These are phyloP conservation scores for Aphodius sticticus DNA, from an alignment of 2,888 invertebrate genomes.

Conservation along the genomic window DNA sequence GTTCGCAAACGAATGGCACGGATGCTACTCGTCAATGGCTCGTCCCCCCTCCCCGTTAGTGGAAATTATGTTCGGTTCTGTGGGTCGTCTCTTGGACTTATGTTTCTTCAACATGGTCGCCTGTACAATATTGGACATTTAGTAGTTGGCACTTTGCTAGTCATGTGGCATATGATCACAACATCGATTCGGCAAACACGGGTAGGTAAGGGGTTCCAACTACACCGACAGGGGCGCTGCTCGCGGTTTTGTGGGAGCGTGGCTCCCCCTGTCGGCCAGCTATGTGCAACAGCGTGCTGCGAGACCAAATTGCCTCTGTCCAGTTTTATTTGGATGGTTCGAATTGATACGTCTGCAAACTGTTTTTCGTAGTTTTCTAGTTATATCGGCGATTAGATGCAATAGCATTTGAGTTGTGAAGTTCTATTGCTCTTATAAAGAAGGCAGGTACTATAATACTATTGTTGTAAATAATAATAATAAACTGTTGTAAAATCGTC, in stretches of 20 bases:
- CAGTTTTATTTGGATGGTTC: background rate
- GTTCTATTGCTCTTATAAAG: too few species aligned
- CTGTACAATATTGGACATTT: conserved; percentile 63
- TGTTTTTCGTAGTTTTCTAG: too few species aligned
- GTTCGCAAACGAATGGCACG: conserved; percentile 33
- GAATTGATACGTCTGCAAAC: too few species aligned
- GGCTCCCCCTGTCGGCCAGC: background rate
- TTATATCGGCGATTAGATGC: too few species aligned
- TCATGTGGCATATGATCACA: conserved; percentile 14
- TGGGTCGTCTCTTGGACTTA: conserved; percentile 96
- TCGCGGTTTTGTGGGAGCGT: background rate
- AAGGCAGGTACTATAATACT: too few species aligned
- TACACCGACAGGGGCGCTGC: background rate
- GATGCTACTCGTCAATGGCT: conserved; percentile 67
- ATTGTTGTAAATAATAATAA: too few species aligned
- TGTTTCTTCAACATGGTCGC: conserved; percentile 99
- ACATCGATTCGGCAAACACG: conserved; percentile 15
- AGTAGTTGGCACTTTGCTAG: background rate
- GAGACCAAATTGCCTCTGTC: background rate
- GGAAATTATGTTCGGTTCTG: conserved; percentile 79
- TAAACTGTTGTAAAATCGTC: too few species aligned
- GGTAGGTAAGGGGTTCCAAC: background rate
- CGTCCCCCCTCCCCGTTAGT: conserved; percentile 76
- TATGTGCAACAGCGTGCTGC: background rate
- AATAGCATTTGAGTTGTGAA: too few species aligned